A percentile compares a stretch with the other conserved stretches of the same genome.
These are phyloP conservation scores for Parnassius apollo DNA, from an alignment of 2,888 invertebrate species.

Conservation along the genomic window DNA sequence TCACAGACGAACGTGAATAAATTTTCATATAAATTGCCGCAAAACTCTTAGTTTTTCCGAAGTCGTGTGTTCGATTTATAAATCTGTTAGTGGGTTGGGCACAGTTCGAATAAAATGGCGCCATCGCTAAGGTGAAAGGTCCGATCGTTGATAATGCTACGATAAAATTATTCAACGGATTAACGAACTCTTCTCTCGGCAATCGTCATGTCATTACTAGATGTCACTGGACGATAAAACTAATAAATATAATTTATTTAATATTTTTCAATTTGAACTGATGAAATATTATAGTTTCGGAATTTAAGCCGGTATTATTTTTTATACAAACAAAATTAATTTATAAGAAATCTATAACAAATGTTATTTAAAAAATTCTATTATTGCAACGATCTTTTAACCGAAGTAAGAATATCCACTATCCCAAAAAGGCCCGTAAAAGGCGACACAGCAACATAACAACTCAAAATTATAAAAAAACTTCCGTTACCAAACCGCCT, in stretches of 20 bases:
- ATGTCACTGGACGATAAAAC: constrained; percentile 1
- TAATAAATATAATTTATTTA: constrained; percentile 3
- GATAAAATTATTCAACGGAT: constrained; percentile 20
- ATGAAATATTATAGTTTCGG: too few relatives aligned
- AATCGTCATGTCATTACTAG: constrained; percentile 9
- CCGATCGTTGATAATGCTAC: constrained; percentile 22
- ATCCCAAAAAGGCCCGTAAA: too few relatives aligned
- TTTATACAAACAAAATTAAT: too few relatives aligned
- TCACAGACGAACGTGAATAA: constrained; percentile 5
- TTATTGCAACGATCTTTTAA: too few relatives aligned
- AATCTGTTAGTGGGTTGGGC: constrained; percentile 24
- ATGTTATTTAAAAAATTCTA: too few relatives aligned
- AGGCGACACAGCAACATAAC: too few relatives aligned
- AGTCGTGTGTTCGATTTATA: constrained; percentile 6
- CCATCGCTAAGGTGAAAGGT: constrained; percentile 26
- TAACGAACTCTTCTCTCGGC: constrained; percentile 24
- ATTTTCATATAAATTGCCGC: constrained; percentile 4
- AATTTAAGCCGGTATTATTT: too few relatives aligned
- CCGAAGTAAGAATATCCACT: too few relatives aligned
- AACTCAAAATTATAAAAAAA: too few relatives aligned
- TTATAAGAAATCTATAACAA: too few relatives aligned
- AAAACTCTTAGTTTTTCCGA: constrained; percentile 7
- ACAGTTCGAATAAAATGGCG: constrained; percentile 24
- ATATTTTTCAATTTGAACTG: background rate
- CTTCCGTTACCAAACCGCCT: too few relatives aligned